These are phyloP conservation scores for Drosophila ogumai DNA, from an alignment of 1,140 invertebrate species.

Conservation along the genomic window DNA sequence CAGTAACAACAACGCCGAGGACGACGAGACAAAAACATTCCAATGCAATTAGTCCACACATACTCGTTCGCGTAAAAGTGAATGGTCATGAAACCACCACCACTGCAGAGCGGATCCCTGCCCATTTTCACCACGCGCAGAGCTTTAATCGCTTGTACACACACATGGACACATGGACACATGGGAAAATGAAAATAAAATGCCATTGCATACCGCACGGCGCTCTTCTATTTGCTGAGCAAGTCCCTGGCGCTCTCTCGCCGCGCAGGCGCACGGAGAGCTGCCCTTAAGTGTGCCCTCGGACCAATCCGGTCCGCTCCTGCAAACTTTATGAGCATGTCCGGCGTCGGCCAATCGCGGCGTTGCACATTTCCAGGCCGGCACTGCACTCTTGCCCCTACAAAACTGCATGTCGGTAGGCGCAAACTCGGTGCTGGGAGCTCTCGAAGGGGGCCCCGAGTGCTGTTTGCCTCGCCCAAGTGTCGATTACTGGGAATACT, in stretches of 20 bases:
- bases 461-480: conserved; percentile 75
- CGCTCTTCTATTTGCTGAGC: conserved; percentile 80
- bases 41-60: conserved; percentile 58
- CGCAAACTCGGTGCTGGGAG: conserved; percentile 58
- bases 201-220: conserved; percentile 31
- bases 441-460: conserved; percentile 9
- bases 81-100: conserved; percentile 57
- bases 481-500: conserved; percentile 77
- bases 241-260: conserved; percentile 47
- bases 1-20: conserved; percentile 17
- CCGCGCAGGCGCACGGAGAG: conserved; percentile 63
- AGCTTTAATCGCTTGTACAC: conserved; percentile 61
- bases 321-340: conserved; percentile 62
- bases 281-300: conserved; percentile 58
- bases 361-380: conserved; percentile 74
- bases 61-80: conserved; percentile 24
- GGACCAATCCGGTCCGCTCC: conserved; percentile 56
- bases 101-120: conserved; percentile 56
- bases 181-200: conserved; percentile 48
- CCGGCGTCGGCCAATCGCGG: conserved; percentile 48
- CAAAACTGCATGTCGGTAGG: conserved; percentile 53
- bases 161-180: conserved; percentile 13
- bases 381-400: conserved; percentile 59
- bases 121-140: conserved; percentile 71
- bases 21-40: conserved; percentile 43